Evolutionary conservation across 2,888 invertebrate species (phyloP), one percentile per base, ranked within the genome.

Genomic region (Asteroscopus sphinx): DNA sequence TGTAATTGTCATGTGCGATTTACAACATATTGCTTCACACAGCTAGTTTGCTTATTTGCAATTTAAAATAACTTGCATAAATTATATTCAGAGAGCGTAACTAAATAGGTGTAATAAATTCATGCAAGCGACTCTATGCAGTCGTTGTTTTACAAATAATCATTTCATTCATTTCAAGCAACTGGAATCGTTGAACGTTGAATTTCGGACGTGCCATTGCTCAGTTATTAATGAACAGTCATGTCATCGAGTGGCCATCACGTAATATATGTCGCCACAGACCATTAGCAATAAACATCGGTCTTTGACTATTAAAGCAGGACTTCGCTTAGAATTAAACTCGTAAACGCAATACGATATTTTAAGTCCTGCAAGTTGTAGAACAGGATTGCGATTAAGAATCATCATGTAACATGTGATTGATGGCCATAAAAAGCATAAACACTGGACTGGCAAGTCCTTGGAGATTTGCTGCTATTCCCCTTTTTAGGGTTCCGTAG

Each of bases 241-340:
- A 79, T 79, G 67, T 67, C 75, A 79, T 79, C 64, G 68, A 76
- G 63, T 59, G 54, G 54, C 47, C 69, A 71, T 70, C 75, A 76
- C 75, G 80, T 77, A 79, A 82, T 81, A 66, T 78, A 67, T 83
- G 81, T 79, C 70, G 76, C 81, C 81, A 81, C 72, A 58, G 61
- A 55, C 69, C 69, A 81, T 83, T 82, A 76, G 77, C 69, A 79
- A 80, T 81, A 77, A 80, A 80, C 79, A 77, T 68, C 55, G 59
- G 67, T 65, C 65, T 76, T 76, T 78, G 73, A 75, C 74, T 78
- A 60, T 61, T 81, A 81, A 80, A 81, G 68, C 70, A 70, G 62
- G 51, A 42, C 57, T 35, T 48, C 33, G 33, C 40, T 63, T 13
- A 12, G 41, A 58, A 60, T 55, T 52, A 26, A 40, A 70, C 35